Base-by-base conservation (phyloP, 2,888 invertebrate genomes). In the Crocallis elinguaria region DNA sequence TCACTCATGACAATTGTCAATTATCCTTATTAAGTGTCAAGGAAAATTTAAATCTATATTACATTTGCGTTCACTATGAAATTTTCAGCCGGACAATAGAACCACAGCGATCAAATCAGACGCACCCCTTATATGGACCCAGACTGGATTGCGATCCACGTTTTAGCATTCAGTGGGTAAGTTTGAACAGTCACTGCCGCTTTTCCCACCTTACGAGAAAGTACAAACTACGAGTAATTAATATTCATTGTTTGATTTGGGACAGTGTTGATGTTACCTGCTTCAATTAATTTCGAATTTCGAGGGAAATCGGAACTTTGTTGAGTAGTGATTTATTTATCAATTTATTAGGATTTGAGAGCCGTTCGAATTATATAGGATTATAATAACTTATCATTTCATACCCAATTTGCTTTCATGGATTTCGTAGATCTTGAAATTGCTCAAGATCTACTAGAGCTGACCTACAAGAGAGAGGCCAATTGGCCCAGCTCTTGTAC, bases 121-220 rank as follows among this genome's bases (percentile, higher is more conserved):
- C n/a, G 25, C 25, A 9, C 2, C 25, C 25, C 25, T 25, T 25
- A 25, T 25, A 25, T 2, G 25, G 25, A 1, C 25, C 48, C 45
- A 57, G 49, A 52, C 43, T 37, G 27, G 71, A 73, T 80, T 66
- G 69, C 67, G 64, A 81, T 80, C 75, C 69, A 66, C 57, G 66
- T 57, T 77, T 80, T 75, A 74, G 66, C 73, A 81, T 81, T 77
- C 77, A 76, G 67, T 63, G 60, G 66, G 64, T 71, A 65, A 64
- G 71, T 72, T 62, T 57, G 60, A 60, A 39, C 19, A 27, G 61
- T 56, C 56, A 61, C 60, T 60, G 57, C 46, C 60, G 38, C 50
- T 56, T 48, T 58, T 58, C 50, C 61, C 56, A 42, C 48, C 50
- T 51, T 25, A 62, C 60, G 35, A 32, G 72, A 73, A 73, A 74